These are phyloP conservation scores for Cordilura impudica DNA, from an alignment of 2,888 invertebrate genomes.

Conservation along the genomic window DNA sequence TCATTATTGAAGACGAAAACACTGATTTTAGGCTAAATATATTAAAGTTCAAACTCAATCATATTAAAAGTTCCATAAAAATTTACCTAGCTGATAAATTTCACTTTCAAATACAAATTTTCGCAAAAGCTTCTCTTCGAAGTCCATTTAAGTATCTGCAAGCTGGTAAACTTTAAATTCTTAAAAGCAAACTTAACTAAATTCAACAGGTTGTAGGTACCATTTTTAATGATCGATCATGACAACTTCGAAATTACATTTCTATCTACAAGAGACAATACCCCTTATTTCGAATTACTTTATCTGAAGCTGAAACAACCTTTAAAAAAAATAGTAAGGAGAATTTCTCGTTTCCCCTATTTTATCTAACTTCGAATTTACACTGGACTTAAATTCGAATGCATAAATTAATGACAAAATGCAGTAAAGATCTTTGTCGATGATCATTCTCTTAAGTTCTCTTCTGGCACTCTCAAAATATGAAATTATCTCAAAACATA, in stretches of 20 bases:
- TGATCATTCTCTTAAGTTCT: background rate
- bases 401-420: slow-evolving; percentile 16
- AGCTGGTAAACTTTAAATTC: too few species aligned
- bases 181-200: too few species aligned
- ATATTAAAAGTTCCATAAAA: too few species aligned
- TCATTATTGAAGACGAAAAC: too few species aligned
- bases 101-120: too few species aligned
- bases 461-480: background rate
- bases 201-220: slow-evolving; percentile 54
- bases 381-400: slow-evolving; percentile 18
- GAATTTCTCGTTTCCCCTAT: slow-evolving; percentile 42
- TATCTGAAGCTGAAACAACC: slow-evolving; percentile 26
- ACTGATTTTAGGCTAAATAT: too few species aligned
- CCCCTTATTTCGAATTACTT: slow-evolving; percentile 47
- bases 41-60: too few species aligned
- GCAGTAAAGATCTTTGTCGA: slow-evolving; percentile 2
- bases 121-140: too few species aligned
- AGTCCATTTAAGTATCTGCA: too few species aligned
- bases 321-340: slow-evolving; percentile 30
- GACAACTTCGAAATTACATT: background rate
- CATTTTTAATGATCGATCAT: background rate
- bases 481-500: background rate
- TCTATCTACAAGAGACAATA: background rate
- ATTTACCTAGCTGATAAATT: too few species aligned
- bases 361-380: slow-evolving; percentile 56